Base-by-base conservation (phyloP, 2,888 invertebrate genomes). In the Enoplolaimus lenunculus region DNA sequence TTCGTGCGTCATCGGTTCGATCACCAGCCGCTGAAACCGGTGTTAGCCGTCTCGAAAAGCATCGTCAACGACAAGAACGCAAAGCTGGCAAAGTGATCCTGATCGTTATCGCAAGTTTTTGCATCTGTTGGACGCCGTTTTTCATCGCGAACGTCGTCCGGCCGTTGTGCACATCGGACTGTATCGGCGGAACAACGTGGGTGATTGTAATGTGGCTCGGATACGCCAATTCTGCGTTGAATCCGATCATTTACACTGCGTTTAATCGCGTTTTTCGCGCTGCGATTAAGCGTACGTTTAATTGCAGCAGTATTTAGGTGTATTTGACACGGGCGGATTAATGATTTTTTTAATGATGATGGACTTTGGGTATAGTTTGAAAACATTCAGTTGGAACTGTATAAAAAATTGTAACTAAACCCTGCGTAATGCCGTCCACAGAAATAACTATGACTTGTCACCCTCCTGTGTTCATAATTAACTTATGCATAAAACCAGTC, bases 201-300 rank as follows among this genome's bases (percentile, higher is more conserved):
- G 68, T 3, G 2, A 2, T 34, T 26, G 66, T 68, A n/a, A 60
- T 45, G 13, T 68, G 72, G 59, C 45, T 70, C 60, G 72, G 72
- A 16, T 72, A 72, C 57, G 33, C 26, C 21, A 72, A 72, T 34
- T 71, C 70, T n/a, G 72, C 72, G 34, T 34, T 71, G 2, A 71
- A 71, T 33, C 72, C 72, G 21, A 34, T 71, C 70, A 71, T 71
- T 31, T 71, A 71, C 59, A 71, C 72, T 21, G 70, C 60, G 34
- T 71, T 71, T 31, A 71, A 71, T 70, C 69, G 69, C 1, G 69
- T 68, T 7, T 71, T 71, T 57, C 35, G 68, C 68, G n/a, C 34
- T 28, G 71, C 71, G 3, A 71, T 71, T 31, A 16, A 7, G 7
- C 45, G 45, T 45, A 21, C 45, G 7, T 13, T 45, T 21, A 45